Conservation (phyloP, 2,888 invertebrate genomes). For the Nowickia ferox region DNA sequence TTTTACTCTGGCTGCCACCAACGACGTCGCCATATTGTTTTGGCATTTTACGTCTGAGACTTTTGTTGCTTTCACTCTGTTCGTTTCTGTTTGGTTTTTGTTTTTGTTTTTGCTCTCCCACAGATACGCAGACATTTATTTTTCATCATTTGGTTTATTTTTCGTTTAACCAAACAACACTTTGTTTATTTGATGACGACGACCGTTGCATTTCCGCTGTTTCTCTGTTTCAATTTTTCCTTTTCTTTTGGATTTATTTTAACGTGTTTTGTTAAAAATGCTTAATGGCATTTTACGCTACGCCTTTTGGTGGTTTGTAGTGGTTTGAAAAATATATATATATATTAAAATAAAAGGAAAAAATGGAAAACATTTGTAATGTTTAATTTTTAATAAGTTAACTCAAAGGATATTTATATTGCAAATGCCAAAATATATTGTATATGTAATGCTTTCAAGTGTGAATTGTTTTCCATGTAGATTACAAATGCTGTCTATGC, state of each 20-base stretch:
- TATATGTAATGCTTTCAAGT: too few relatives aligned
- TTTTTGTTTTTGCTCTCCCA: constrained; percentile 19
- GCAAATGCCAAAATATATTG: neutral
- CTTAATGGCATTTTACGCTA: constrained; percentile 32
- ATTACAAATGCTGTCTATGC: too few relatives aligned
- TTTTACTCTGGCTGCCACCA: constrained; percentile 33
- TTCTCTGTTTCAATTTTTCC: neutral
- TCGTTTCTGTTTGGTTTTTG: neutral
- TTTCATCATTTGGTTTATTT: constrained; percentile 64
- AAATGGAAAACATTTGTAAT: constrained; percentile 12
- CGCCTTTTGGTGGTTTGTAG: constrained; percentile 57
- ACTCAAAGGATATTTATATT: constrained; percentile 25
- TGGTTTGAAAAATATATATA: neutral
- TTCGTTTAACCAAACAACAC: constrained; percentile 56
- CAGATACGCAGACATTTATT: constrained; percentile 66
- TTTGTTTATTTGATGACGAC: constrained; percentile 62
- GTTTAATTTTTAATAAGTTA: constrained; percentile 44
- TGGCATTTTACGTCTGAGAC: constrained; percentile 49
- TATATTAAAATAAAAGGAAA: neutral
- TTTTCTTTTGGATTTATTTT: constrained; percentile 24
- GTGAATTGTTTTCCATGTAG: too few relatives aligned
- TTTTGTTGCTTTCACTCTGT: constrained; percentile 19
- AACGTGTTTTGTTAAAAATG: constrained; percentile 15
- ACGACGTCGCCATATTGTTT: constrained; percentile 55
- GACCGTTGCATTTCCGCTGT: constrained; percentile 67